Conservation (phyloP, 2,797 vertebrate genomes). For the Spondyliosoma cantharus region DNA sequence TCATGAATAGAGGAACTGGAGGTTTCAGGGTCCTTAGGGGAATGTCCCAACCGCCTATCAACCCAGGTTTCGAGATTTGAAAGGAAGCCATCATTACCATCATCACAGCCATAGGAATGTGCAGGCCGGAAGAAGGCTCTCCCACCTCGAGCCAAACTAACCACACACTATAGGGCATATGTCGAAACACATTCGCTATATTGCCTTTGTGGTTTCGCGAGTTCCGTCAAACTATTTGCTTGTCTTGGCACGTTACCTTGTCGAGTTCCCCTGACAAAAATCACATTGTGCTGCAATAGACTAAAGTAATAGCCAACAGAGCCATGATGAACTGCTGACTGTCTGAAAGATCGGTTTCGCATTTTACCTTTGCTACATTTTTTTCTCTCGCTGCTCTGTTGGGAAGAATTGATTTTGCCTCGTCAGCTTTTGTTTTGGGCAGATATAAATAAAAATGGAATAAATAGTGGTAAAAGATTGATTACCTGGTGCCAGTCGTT, state of each 20-base stretch:
- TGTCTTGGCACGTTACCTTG: constrained; percentile 49
- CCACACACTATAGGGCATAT: constrained; percentile 31
- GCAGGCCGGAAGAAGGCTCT: constrained; percentile 29
- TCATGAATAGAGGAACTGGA: constrained; percentile 36
- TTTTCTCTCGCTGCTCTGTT: constrained; percentile 19
- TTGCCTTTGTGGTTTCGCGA: constrained; percentile 50
- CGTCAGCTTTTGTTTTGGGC: constrained; percentile 37
- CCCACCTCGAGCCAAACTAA: constrained; percentile 23
- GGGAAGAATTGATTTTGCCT: constrained; percentile 1
- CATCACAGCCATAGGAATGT: constrained; percentile 61
- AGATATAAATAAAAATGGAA: constrained; percentile 68
- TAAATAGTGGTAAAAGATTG: constrained; percentile 89
- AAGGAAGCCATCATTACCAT: constrained; percentile 46
- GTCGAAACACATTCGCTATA: constrained; percentile 34
- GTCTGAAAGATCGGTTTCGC: constrained; percentile 36
- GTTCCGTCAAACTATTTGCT: constrained; percentile 45
- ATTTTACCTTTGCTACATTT: constrained; percentile 29
- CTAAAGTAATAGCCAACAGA: constrained; percentile 43
- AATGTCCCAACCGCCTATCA: constrained; percentile 54
- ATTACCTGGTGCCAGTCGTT: not conserved
- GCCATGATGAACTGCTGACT: constrained; percentile 19
- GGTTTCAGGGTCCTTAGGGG: constrained; percentile 35
- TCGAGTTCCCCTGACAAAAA: constrained; percentile 55
- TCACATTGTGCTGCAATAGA: constrained; percentile 47
- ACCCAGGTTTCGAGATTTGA: constrained; percentile 37